Conservation (phyloP, 2,888 invertebrate genomes). For the Smittia sp. region DNA sequence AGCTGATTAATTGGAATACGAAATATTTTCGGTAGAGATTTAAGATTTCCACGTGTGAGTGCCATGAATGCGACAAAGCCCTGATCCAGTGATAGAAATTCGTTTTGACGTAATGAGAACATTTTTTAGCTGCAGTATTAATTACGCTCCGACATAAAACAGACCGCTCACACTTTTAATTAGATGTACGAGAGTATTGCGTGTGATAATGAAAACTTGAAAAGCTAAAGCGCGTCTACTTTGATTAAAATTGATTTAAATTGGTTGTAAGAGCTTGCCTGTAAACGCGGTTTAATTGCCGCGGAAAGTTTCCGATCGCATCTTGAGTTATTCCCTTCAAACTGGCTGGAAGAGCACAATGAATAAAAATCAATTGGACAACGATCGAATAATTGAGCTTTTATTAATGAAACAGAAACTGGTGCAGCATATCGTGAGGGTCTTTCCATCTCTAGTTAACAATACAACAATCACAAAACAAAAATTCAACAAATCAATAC, state of each 20-base stretch:
- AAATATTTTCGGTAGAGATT: neutral
- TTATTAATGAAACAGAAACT: neutral
- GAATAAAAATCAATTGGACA: too few relatives aligned
- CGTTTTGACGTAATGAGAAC: neutral
- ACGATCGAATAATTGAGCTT: neutral
- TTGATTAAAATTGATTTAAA: conserved; percentile 17
- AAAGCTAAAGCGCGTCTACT: neutral
- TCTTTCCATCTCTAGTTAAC: too few relatives aligned
- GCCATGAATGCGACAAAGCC: conserved; percentile 15
- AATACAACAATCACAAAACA: neutral
- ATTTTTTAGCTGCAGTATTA: conserved; percentile 16
- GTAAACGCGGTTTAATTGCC: too few relatives aligned
- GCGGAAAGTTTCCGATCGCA: neutral
- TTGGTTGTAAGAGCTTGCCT: neutral
- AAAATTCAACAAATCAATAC: neutral
- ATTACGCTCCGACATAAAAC: neutral
- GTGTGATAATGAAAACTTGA: conserved; percentile 17
- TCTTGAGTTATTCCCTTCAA: neutral
- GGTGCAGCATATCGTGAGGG: neutral
- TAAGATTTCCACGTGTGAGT: neutral
- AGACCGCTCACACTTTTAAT: neutral
- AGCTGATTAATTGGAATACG: conserved; percentile 33
- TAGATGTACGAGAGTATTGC: conserved; percentile 1
- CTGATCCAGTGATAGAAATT: conserved; percentile 14
- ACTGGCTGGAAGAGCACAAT: too few relatives aligned